Base-by-base conservation (phyloP, 2,113 vertebrate genomes). In the Petaurus breviceps region DNA sequence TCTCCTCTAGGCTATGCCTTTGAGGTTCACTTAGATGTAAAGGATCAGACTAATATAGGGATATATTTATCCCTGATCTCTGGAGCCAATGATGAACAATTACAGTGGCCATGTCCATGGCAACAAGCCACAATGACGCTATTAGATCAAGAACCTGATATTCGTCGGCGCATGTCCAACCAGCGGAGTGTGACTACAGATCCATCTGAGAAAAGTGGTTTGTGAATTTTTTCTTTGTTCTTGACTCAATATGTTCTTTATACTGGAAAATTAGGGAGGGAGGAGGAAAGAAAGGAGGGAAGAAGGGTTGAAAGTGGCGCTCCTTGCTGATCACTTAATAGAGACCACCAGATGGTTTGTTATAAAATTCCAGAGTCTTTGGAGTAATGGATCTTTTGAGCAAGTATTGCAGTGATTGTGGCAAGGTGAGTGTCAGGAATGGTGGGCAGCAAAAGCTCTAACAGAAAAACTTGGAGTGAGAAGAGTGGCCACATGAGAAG, bases 101-200 rank as follows among this genome's bases (percentile, higher is more conserved):
- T 99, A 93, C 95, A 99, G 95, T 99, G 99, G 99, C 99, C 99
- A 0, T 99, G 99, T 95, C 98, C 99, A 2, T 99, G 99, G 99
- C 99, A 99, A 91, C 99, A 99, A 98, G 98, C 92, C 43, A 99
- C 99, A 9, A 98, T 99, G 97, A 96, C 97, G 57, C 98, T 99
- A 89, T 98, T 99, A 91, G 99, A 99, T 97, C 99, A 99, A 98
- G 98, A 99, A 95, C 98, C 99, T 25, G 99, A 99, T 97, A 98
- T 99, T 97, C 98, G 99, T 8, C 98, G 98, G 0, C 98, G 98
- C 37, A 99, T 99, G 99, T 99, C 99, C 96, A 99, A 99, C 97
- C 98, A 99, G 96, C 98, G 98, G 50, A 99, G 99, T 96, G 8
- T 99, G 95, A 99, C 99, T 77, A 99, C 99, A 0, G 99, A 99